Evolutionary conservation across 2,888 invertebrate genomes (phyloP).

Genomic region (Seira sanloemensis): DNA sequence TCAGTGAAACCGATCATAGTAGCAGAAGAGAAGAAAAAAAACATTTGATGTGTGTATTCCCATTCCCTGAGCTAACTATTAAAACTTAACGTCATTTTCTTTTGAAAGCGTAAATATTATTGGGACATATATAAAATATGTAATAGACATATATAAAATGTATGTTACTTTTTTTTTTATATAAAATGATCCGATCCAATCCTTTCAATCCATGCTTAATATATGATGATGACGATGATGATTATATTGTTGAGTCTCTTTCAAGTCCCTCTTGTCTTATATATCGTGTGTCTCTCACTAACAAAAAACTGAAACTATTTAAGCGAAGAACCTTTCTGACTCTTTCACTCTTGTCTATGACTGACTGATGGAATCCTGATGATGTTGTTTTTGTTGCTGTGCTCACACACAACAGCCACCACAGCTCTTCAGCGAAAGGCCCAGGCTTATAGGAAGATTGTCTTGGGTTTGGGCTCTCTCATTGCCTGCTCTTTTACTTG

Average conservation of each 20-base stretch:
- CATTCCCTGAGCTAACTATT: too few species aligned
- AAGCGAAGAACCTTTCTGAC: not conserved
- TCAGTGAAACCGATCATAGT: conserved; percentile 8
- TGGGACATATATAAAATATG: too few species aligned
- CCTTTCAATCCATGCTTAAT: conserved; percentile 48
- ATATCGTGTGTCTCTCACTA: not conserved
- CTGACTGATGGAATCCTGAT: conserved; percentile 54
- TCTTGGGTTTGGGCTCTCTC: not conserved
- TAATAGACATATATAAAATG: too few species aligned
- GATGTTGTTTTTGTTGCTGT: conserved; percentile 34
- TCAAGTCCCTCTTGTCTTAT: too few species aligned
- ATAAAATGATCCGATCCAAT: conserved; percentile 54
- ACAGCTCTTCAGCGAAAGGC: not conserved
- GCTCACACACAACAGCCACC: conserved; percentile 11
- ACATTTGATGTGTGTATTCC: too few species aligned
- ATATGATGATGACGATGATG: too few species aligned
- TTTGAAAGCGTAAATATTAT: conserved; percentile 2
- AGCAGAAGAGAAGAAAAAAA: too few species aligned
- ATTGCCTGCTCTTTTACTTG: conserved; percentile 45
- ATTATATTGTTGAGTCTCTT: conserved; percentile 17
- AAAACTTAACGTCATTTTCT: not conserved
- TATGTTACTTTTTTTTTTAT: conserved; percentile 1
- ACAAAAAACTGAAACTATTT: conserved; percentile 10
- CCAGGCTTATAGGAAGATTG: not conserved
- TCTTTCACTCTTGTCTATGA: conserved; percentile 34